Evolutionary conservation across 2,888 invertebrate genomes (phyloP), one percentile per base, ranked within the genome.

Genomic region (Diarsia brunnea): DNA sequence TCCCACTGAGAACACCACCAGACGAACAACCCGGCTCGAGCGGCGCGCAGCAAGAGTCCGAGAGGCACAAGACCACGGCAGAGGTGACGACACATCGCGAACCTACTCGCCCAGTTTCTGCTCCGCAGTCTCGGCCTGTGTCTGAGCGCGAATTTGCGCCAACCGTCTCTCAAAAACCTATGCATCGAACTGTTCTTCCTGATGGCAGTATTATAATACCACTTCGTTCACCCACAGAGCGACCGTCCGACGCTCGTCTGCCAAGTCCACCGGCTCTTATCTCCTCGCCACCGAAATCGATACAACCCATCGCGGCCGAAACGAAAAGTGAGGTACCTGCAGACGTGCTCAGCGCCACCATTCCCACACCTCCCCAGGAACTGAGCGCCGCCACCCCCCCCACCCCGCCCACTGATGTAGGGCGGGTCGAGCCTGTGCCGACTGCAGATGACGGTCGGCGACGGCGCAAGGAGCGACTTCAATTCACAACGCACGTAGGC

Each of bases 1-100:
- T 98, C 87, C 98, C 98, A 1, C 92, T 98, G 75, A 98, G 98
- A 82, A 98, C 98, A n/a, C 98, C 98, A 7, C 98, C 98, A 0
- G 97, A 98, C 81, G 98, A 98, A 89, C 95, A 96, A 68, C 96
- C 97, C 61, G 88, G 84, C 16, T 80, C 90, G 4, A 87, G 88
- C n/a, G 78, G 75, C 11, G 49, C 79, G 43, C 87, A 85, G 7
- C 86, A 87, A 12, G 85, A 84, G n/a, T 82, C 89, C 14, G 86
- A 88, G 14, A 60, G 77, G 24, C 61, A n/a, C 24, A 87, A 84
- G 31, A 79, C 79, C 7, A 71, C 69, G 14, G 58, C 67, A 0
- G 82, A 84, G 43, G 60, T 78, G n/a, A 68, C 66, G n/a, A 65
- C 74, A 47, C 88, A 84, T 27, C 87, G 89, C 4, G 92, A 91